Evolutionary conservation across 1,140 invertebrate genomes (phyloP).

Genomic region (Steinernema khuongi): DNA sequence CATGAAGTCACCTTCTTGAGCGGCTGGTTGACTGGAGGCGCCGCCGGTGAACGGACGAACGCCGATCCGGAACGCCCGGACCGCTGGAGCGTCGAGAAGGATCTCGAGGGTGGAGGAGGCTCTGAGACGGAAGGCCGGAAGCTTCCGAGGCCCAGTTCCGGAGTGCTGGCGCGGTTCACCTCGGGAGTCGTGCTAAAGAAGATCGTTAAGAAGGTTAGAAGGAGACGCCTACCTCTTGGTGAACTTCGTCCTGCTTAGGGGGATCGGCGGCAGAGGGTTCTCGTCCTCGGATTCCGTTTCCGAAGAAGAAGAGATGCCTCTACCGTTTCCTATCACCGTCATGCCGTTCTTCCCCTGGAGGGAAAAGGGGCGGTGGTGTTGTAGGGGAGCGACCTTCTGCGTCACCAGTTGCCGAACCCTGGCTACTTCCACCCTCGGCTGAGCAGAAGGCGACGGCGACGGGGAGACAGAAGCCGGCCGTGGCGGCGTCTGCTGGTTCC

Average conservation of each 20-base stretch:
- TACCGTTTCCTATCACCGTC: conserved; percentile 14
- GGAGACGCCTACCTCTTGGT: neutral
- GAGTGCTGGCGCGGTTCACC: neutral
- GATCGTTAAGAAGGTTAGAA: neutral
- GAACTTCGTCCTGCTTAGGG: neutral
- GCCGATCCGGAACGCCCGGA: neutral
- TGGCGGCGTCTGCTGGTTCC: conserved; percentile 15
- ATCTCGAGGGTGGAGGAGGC: neutral
- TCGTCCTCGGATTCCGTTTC: neutral
- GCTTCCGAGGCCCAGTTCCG: neutral
- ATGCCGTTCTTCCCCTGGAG: conserved; percentile 37
- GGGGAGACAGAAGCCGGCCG: neutral
- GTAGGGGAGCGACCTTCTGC: conserved; percentile 49
- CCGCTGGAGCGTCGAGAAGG: neutral
- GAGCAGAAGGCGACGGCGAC: neutral
- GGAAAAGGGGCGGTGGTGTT: conserved; percentile 57
- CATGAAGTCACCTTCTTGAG: conserved; percentile 16
- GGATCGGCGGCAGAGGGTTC: neutral
- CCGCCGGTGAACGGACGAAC: conserved; percentile 19
- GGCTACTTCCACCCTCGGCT: conserved; percentile 37
- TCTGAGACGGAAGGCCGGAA: neutral
- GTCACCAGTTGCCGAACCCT: conserved; percentile 50
- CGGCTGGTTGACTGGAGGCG: conserved; percentile 25
- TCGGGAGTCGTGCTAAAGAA: conserved; percentile 17
- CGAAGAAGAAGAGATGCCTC: conserved; percentile 5